phyloP scores from a whole-genome alignment of 2,113 vertebrate genomes.

The Octodon degus region DNA sequence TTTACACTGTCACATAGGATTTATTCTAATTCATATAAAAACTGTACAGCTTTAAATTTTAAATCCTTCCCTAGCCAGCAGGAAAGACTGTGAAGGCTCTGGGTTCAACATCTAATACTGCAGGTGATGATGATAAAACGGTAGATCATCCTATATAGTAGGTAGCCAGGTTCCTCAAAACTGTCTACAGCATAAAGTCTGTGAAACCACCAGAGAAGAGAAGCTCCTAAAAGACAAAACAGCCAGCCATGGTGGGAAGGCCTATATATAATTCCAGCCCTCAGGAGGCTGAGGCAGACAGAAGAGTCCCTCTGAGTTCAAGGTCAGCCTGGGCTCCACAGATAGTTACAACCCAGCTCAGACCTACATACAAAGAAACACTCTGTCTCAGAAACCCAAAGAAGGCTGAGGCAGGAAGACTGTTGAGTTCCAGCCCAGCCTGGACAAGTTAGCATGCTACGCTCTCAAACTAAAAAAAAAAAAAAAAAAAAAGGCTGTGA shows the following conservation, averaged over 20 bases:
- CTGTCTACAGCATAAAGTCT: not conserved
- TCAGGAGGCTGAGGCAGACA: not conserved
- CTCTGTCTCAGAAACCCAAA: not conserved
- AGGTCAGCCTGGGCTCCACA: not conserved
- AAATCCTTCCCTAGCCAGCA: not conserved
- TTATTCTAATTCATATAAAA: not conserved
- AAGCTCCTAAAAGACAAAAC: not conserved
- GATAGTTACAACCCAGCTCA: not conserved
- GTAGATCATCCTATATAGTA: not conserved
- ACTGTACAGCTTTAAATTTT: not conserved
- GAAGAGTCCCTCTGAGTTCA: not conserved
- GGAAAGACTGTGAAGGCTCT: not conserved
- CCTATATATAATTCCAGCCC: not conserved
- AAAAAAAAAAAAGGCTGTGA: not conserved
- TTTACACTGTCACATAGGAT: not conserved
- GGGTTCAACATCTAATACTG: not conserved
- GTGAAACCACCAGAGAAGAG: not conserved
- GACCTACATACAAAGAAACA: not conserved
- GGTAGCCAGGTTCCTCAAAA: not conserved
- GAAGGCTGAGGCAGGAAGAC: not conserved
- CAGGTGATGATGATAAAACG: not conserved
- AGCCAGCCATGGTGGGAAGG: not conserved
- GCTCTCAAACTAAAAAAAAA: not conserved
- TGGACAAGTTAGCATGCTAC: not conserved
- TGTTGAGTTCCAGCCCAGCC: not conserved